A percentile compares a stretch with the other conserved stretches of the same genome.
Conservation (phyloP, 2,888 invertebrate genomes). For the Eucriotettix oculatus region DNA sequence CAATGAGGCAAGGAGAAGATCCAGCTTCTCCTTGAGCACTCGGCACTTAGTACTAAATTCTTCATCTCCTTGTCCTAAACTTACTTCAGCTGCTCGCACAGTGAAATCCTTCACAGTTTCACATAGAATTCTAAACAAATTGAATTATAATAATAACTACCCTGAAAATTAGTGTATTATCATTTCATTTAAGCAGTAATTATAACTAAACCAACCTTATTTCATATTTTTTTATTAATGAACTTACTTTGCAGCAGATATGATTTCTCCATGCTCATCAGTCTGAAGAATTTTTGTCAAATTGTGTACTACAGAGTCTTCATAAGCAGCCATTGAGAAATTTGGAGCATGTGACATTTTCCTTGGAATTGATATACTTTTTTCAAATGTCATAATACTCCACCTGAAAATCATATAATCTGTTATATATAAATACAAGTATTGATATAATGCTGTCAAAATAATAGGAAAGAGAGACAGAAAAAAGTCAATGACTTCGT, state of each 20-base stretch:
- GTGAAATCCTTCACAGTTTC: constrained; percentile 66
- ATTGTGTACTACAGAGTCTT: constrained; percentile 60
- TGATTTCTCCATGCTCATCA: constrained; percentile 53
- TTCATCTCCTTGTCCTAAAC: constrained; percentile 38
- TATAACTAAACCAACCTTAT: too few relatives aligned
- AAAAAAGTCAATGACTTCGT: too few relatives aligned
- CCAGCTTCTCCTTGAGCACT: constrained; percentile 57
- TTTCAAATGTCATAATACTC: constrained; percentile 90
- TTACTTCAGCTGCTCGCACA: constrained; percentile 39
- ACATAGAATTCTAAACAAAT: constrained; percentile 39
- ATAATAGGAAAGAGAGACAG: too few relatives aligned
- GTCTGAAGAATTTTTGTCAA: constrained; percentile 75
- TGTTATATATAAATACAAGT: too few relatives aligned
- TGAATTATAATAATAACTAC: too few relatives aligned
- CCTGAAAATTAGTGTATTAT: too few relatives aligned
- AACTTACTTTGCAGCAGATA: constrained; percentile 52
- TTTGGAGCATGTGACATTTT: constrained; percentile 25
- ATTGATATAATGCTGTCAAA: too few relatives aligned
- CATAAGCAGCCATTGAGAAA: constrained; percentile 47
- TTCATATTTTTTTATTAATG: too few relatives aligned
- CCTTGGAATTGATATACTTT: constrained; percentile 45
- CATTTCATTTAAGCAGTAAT: too few relatives aligned
- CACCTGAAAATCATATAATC: constrained; percentile 39
- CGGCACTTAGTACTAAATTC: constrained; percentile 50
- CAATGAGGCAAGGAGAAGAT: constrained; percentile 51